Base-by-base conservation (phyloP, 2,888 invertebrate genomes). In the Zygothrica quintamaculata region DNA sequence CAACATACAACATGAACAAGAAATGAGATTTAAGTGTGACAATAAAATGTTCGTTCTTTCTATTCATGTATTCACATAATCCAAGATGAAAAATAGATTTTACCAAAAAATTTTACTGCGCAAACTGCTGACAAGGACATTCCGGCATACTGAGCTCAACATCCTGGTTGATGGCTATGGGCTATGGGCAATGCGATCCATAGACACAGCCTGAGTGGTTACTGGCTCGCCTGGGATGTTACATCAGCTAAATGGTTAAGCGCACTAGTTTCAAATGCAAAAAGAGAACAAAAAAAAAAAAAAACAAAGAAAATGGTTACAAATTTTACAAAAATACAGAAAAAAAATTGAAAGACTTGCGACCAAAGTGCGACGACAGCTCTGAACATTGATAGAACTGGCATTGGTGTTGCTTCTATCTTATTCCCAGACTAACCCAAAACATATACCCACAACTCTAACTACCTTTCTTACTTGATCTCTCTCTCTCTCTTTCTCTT, bases 241-340 rank as follows among this genome's bases (percentile, higher is more conserved):
- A 81, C 85, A 81, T 84, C 80, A 84, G 79, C 85, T 81, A 81
- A 81, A 81, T 81, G 80, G 82, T 84, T 81, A 81, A 81, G 79
- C 85, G 79, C 66, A 78, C 78, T 84, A 71, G 56, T 68, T 68
- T 22, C n/a, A 48, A 71, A 64, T 73, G 52, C 50, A 52, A 77
- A 40, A 44, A 40, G 42, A 48, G 43, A 34, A 55, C 18, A 60
- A 25, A 43, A 44, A 39, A 43, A 48, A 52, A 34, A 55, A 29
- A 60, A 25, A 33, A 1, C 12, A 11, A 34, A 9, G 7, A 16
- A 39, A 58, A 40, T 65, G 60, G 71, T 65, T 84, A 76, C 61
- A 74, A 73, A 71, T 81, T 81, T 81, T 75, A 51, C 44, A 67
- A 58, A 68, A 71, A 80, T n/a, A 51, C 39, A 79, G 62, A 56